phyloP scores from a whole-genome alignment of 2,888 invertebrate species.

The Rosalia funebris region DNA sequence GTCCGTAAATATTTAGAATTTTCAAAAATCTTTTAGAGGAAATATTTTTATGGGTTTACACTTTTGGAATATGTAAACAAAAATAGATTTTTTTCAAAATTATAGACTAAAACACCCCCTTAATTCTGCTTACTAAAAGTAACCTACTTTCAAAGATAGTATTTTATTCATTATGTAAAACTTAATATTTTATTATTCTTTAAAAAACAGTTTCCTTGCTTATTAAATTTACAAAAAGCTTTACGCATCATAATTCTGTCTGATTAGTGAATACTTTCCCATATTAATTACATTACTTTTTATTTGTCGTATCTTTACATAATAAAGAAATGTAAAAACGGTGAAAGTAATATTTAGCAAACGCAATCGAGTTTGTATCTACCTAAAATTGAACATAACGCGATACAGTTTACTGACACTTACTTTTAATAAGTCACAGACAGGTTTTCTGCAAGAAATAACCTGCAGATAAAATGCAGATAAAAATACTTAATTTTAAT shows the following conservation, averaged over 20 bases:
- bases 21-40: no score
- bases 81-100: no score
- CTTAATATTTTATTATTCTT: no score
- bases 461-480: neutral
- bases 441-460: neutral
- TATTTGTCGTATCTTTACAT: conserved; percentile 3
- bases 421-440: neutral
- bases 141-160: no score
- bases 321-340: conserved; percentile 8
- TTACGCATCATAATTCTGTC: conserved; percentile 4
- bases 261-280: conserved; percentile 10
- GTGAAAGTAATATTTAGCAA: conserved; percentile 9
- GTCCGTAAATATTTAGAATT: no score
- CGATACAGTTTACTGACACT: neutral
- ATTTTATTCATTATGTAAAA: no score
- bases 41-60: no score
- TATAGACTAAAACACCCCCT: no score
- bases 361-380: neutral
- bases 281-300: neutral
- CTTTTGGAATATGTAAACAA: no score
- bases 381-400: neutral
- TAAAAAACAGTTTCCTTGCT: neutral
- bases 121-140: no score
- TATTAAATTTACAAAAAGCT: conserved; percentile 1
- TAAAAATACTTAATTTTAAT: neutral